Evolutionary conservation across 2,113 vertebrate genomes (phyloP).

Genomic region (Xiphorhynchus elegans): DNA sequence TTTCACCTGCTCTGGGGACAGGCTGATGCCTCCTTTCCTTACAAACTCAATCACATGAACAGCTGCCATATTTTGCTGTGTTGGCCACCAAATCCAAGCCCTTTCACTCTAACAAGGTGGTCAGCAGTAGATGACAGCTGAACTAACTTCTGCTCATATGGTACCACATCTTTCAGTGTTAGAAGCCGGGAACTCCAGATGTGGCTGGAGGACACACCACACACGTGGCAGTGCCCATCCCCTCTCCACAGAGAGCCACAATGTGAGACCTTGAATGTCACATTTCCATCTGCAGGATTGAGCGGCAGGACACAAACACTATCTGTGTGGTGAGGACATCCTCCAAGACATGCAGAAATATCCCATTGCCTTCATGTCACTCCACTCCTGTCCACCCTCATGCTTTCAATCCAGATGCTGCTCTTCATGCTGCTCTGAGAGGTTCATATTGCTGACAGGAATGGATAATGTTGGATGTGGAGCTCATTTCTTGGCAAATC

Average conservation of each 20-base stretch:
- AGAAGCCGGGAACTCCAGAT: not conserved
- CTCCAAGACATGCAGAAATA: not conserved
- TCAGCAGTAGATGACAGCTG: not conserved
- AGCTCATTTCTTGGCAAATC: slow-evolving; percentile 33
- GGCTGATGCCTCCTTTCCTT: not conserved
- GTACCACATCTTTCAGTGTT: not conserved
- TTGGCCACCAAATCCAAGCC: not conserved
- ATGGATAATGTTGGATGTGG: slow-evolving; percentile 4
- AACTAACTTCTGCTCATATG: not conserved
- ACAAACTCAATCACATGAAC: not conserved
- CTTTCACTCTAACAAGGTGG: not conserved
- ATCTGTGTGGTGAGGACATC: not conserved
- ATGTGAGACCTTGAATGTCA: not conserved
- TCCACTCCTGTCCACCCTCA: not conserved
- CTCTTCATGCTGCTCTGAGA: not conserved
- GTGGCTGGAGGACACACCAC: not conserved
- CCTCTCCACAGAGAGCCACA: not conserved
- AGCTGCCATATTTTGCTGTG: not conserved
- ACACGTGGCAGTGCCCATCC: not conserved
- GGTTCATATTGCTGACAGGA: not conserved
- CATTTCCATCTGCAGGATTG: not conserved
- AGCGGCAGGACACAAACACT: not conserved
- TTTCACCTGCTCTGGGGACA: not conserved
- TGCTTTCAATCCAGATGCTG: not conserved
- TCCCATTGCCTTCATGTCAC: not conserved